Conservation (phyloP, 1,140 invertebrate species). For the Anastrepha ludens region DNA sequence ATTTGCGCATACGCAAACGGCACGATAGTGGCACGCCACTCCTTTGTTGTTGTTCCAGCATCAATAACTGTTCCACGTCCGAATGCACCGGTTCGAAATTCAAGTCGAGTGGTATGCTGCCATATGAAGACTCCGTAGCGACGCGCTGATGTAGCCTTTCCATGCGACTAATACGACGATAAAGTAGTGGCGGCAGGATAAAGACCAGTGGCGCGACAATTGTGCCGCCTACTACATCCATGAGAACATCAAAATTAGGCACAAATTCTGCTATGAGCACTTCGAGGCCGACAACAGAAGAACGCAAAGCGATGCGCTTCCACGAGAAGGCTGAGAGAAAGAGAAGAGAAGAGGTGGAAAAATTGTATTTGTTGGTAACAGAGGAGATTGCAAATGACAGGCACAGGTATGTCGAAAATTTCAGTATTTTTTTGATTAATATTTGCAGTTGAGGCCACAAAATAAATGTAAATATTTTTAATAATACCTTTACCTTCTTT, state of each 20-base stretch:
- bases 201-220: slow-evolving; percentile 90
- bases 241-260: slow-evolving; percentile 91
- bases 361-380: neutral
- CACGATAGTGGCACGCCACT: neutral
- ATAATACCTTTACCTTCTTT: slow-evolving; percentile 75
- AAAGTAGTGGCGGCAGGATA: slow-evolving; percentile 89
- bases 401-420: no score
- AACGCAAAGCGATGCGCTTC: slow-evolving; percentile 84
- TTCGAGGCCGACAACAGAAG: slow-evolving; percentile 81
- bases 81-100: slow-evolving; percentile 69
- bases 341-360: slow-evolving; percentile 62
- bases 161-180: slow-evolving; percentile 78
- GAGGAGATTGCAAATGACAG: neutral
- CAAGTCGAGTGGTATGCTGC: slow-evolving; percentile 67
- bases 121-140: slow-evolving; percentile 68
- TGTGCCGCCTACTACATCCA: slow-evolving; percentile 89
- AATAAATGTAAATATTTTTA: neutral
- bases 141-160: slow-evolving; percentile 68
- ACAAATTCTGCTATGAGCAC: slow-evolving; percentile 88
- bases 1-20: slow-evolving; percentile 56
- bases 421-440: no score
- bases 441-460: neutral
- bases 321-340: slow-evolving; percentile 82
- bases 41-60: slow-evolving; percentile 57
- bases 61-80: slow-evolving; percentile 64